Base-by-base conservation (phyloP, 2,113 vertebrate genomes). In the Melanerpes formicivorus region DNA sequence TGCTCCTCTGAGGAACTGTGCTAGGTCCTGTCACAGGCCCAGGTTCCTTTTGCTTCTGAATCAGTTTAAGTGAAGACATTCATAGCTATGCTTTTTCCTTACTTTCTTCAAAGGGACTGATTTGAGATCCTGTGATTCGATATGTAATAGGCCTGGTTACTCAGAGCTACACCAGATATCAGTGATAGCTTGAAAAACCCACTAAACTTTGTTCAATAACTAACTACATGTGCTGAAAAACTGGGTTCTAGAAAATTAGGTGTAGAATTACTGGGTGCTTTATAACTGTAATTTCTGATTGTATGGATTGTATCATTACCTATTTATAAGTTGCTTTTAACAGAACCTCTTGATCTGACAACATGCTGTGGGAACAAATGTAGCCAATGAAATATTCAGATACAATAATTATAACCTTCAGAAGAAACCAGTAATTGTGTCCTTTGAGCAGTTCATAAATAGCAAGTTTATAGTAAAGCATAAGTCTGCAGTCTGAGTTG, bases 301-400 rank as follows among this genome's bases (percentile, higher is more conserved):
- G 37, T 86, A 77, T 63, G 74, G 86, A 59, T 88, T 52, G 63
- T 74, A 82, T 80, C 15, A 77, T 94, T 92, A 40, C 65, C 52
- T 93, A 71, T 71, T 93, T 86, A 34, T 66, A 86, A 83, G 44
- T 52, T 74, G 69, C 42, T 94, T 93, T 90, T 63, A 86, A 82
- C 44, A 67, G 62, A 59, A 88, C 62, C 18, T 80, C 86, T 95
- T 93, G 83, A 91, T 92, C 86, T 89, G 69, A 71, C 73, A 77
- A 71, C 77, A 52, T 64, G 80, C 86, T 96, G 95, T 91, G 94
- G 55, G 92, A 90, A 86, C 78, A 93, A 94, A 80, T 67, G 58
- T 67, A 93, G 80, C 65, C 93, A 86, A 86, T 78, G 80, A 92
- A 96, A 90, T 78, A 86, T 59, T 93, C 90, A 78, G 70, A 84